Evolutionary conservation across 2,113 vertebrate genomes (phyloP).

Genomic region (Forbesichthys papilliferus): DNA sequence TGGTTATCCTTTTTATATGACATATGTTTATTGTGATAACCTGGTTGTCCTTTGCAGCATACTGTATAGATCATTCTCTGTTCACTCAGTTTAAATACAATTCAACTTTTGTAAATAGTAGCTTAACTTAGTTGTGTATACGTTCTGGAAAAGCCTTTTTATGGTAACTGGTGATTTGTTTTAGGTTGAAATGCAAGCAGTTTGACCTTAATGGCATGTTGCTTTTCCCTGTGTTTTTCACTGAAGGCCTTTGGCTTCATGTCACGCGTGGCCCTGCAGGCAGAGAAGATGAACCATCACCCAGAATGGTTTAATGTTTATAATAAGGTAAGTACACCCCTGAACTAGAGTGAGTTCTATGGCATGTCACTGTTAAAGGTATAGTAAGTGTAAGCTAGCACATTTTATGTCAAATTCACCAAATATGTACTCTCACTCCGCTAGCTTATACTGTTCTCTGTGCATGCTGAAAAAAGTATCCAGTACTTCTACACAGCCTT

Average conservation of each 20-base stretch:
- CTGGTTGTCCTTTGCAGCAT: neutral
- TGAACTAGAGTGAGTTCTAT: no score
- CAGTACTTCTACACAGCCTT: no score
- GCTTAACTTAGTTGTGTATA: neutral
- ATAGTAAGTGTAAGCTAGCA: no score
- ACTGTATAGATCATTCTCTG: neutral
- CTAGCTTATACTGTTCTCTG: no score
- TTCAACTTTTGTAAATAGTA: neutral
- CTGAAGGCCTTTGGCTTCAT: conserved; percentile 96
- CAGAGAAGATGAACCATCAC: conserved; percentile 99
- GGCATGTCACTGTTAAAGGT: no score
- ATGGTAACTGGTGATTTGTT: neutral
- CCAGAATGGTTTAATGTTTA: conserved; percentile 98
- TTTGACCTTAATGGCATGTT: neutral
- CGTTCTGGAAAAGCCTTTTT: neutral
- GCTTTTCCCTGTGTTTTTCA: conserved; percentile 22
- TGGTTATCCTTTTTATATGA: neutral
- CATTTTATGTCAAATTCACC: no score
- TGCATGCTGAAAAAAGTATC: no score
- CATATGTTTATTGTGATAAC: neutral
- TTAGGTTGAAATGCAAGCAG: neutral
- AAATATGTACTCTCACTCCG: no score
- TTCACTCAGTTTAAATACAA: neutral
- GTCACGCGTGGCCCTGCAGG: conserved; percentile 93
- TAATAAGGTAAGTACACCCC: conserved; percentile 85